These are phyloP conservation scores for Bombus superbus DNA, from an alignment of 1,140 invertebrate genomes.

Conservation along the genomic window DNA sequence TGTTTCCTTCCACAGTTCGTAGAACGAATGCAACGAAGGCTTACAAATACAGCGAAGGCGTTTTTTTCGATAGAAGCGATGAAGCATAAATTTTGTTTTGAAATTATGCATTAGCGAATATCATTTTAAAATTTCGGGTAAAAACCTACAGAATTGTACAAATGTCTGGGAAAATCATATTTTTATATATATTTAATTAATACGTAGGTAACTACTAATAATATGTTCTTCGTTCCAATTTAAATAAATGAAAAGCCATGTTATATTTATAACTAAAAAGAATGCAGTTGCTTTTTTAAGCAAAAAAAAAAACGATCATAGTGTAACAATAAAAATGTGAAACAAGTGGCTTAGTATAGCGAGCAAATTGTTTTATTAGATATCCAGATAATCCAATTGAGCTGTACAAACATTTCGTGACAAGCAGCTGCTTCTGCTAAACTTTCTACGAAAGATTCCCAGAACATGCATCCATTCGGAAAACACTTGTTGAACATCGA, in stretches of 20 bases:
- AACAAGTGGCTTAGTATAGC: too few relatives aligned
- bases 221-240: too few relatives aligned
- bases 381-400: too few relatives aligned
- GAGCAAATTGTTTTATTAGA: background rate
- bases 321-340: background rate
- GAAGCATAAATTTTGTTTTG: background rate
- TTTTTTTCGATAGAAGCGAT: background rate
- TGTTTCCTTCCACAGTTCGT: background rate
- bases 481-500: constrained; percentile 80
- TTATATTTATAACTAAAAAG: too few relatives aligned
- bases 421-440: background rate
- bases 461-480: constrained; percentile 51
- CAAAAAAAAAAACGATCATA: too few relatives aligned
- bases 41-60: background rate
- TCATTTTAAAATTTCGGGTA: background rate
- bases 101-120: background rate
- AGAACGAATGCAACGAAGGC: background rate
- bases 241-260: too few relatives aligned
- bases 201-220: too few relatives aligned
- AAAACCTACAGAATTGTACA: background rate
- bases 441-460: constrained; percentile 44
- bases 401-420: background rate
- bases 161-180: too few relatives aligned
- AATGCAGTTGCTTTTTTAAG: background rate
- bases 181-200: too few relatives aligned